Evolutionary conservation across 2,113 vertebrate genomes (phyloP).

Genomic region (Felis catus): F.catus_Fca126_mat1.0 CM031417.1:104976501-104977000

Average conservation of each 20-base stretch:
- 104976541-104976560: not conserved
- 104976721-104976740: not conserved
- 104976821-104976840: not conserved
- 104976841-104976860: not conserved
- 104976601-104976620: slow-evolving; percentile 3
- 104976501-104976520: not conserved
- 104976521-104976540: not conserved
- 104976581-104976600: slow-evolving; percentile 18
- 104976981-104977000: not conserved
- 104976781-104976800: slow-evolving; percentile 12
- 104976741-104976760: not conserved
- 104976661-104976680: not conserved
- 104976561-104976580: slow-evolving; percentile 29
- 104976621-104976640: not conserved
- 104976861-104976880: not conserved
- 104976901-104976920: not conserved
- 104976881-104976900: not conserved
- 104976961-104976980: not conserved
- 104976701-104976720: not conserved
- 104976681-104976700: not conserved
- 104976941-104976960: not conserved
- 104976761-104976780: not conserved
- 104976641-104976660: not conserved
- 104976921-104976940: not conserved
- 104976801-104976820: not conserved